Conservation (phyloP, 2,888 invertebrate species). For the Plebejus argus region DNA sequence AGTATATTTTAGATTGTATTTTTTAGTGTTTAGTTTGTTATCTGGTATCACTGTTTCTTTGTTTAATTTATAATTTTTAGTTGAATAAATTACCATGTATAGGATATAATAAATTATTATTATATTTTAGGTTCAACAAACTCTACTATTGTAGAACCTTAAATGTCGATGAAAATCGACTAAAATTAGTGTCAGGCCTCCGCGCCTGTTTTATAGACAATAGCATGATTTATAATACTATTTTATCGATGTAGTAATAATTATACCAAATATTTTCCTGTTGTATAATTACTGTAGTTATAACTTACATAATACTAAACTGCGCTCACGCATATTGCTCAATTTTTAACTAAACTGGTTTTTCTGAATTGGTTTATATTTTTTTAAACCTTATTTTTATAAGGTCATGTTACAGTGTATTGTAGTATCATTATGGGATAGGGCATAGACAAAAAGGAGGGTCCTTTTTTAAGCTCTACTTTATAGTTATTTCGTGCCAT, state of each 20-base stretch:
- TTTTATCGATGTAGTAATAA: neutral
- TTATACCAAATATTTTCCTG: neutral
- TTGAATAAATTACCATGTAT: too few species aligned
- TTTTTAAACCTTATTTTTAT: neutral
- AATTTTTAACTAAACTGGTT: neutral
- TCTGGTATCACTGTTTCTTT: too few species aligned
- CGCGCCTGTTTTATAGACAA: neutral
- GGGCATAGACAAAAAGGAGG: too few species aligned
- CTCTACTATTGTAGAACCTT: neutral
- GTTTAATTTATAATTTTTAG: too few species aligned
- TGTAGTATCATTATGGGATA: neutral
- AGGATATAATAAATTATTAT: neutral
- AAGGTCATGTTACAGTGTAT: neutral
- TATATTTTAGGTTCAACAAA: neutral
- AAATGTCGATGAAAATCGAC: too few species aligned
- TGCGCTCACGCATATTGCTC: neutral
- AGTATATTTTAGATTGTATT: too few species aligned
- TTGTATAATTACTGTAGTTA: neutral
- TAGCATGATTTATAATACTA: neutral
- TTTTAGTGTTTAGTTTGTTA: too few species aligned
- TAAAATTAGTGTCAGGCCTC: neutral
- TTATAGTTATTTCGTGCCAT: too few species aligned
- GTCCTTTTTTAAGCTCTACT: too few species aligned
- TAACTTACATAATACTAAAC: neutral
- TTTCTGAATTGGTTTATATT: neutral